These are phyloP conservation scores for Coleophora flavipennella DNA, from an alignment of 2,888 invertebrate genomes.

Conservation along the genomic window DNA sequence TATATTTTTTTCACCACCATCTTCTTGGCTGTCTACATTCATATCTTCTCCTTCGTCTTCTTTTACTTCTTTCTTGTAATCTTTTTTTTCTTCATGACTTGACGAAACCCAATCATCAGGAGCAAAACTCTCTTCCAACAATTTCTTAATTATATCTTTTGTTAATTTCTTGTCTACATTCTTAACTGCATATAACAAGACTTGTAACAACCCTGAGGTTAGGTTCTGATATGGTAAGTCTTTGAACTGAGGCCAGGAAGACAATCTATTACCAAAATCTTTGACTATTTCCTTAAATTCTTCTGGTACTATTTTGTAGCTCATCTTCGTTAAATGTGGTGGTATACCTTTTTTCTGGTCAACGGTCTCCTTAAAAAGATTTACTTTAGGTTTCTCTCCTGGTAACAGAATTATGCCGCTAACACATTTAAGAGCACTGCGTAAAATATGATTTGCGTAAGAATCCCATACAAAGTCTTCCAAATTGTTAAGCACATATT, in stretches of 20 bases:
- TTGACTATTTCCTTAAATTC: constrained; percentile 75
- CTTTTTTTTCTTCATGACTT: constrained; percentile 31
- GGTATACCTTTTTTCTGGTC: constrained; percentile 43
- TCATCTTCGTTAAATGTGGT: constrained; percentile 47
- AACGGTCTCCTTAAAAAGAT: constrained; percentile 38
- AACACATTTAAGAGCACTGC: constrained; percentile 79
- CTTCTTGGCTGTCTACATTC: background rate
- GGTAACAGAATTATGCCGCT: constrained; percentile 75
- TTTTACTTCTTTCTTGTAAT: constrained; percentile 23
- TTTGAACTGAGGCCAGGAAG: constrained; percentile 83
- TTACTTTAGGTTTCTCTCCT: constrained; percentile 55
- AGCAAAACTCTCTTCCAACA: constrained; percentile 76
- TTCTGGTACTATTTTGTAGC: constrained; percentile 66
- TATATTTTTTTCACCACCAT: constrained; percentile 3
- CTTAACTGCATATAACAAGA: constrained; percentile 74
- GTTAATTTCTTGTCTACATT: constrained; percentile 71
- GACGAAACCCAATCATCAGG: constrained; percentile 47
- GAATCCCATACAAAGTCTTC: constrained; percentile 87
- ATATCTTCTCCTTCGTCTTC: constrained; percentile 19
- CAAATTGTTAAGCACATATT: constrained; percentile 85
- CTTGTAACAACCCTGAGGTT: constrained; percentile 82
- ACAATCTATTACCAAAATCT: constrained; percentile 76
- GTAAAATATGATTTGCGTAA: constrained; percentile 83
- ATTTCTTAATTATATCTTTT: constrained; percentile 70
- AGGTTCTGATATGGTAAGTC: constrained; percentile 79